A percentile compares a stretch with the other conserved stretches of the same genome.
Evolutionary conservation across 2,113 vertebrate species (phyloP).

Genomic region (Trichomycterus rosablanca): DNA sequence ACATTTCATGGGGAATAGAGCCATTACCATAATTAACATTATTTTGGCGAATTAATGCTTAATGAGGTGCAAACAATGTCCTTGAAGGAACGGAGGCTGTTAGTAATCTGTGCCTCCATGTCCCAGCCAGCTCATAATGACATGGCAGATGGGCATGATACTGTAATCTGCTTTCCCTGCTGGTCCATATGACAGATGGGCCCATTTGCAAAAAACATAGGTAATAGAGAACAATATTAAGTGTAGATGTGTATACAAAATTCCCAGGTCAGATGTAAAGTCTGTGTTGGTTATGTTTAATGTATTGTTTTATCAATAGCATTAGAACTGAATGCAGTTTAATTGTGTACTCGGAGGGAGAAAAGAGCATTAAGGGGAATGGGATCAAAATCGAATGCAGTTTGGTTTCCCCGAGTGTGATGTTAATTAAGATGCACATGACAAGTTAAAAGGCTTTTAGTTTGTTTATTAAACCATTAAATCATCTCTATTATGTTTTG

Average conservation of each 20-base stretch:
- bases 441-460: slow-evolving; percentile 12
- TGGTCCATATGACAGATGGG: too few relatives aligned
- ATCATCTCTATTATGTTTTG: neutral
- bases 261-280: neutral
- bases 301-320: slow-evolving; percentile 17
- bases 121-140: too few relatives aligned
- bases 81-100: too few relatives aligned
- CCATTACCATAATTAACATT: too few relatives aligned
- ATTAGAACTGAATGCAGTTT: slow-evolving; percentile 1
- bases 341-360: neutral
- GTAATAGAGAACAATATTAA: neutral
- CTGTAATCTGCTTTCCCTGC: too few relatives aligned
- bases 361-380: neutral
- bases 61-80: too few relatives aligned
- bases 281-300: neutral
- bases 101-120: too few relatives aligned
- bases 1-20: too few relatives aligned
- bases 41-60: too few relatives aligned
- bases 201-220: too few relatives aligned
- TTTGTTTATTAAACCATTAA: neutral
- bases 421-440: slow-evolving; percentile 19
- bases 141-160: too few relatives aligned
- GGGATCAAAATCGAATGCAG: neutral
- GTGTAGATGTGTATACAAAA: neutral
- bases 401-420: neutral